phyloP scores from a whole-genome alignment of 2,888 invertebrate species.

The Melinaea marsaeus region DNA sequence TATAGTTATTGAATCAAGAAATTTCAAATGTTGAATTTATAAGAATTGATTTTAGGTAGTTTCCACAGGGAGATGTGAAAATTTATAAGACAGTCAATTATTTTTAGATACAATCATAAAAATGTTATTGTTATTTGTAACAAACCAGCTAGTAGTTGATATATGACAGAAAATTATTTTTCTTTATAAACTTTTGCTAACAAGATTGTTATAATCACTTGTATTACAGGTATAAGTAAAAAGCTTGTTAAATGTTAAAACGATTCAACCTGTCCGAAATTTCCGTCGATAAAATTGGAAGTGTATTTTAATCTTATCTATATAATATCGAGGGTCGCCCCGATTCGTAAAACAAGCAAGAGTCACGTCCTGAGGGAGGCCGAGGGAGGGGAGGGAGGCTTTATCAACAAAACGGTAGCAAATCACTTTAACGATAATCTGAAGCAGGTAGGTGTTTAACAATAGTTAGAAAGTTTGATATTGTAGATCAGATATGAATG shows the following conservation, averaged over 20 bases:
- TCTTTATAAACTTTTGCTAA: background rate
- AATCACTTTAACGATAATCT: slow-evolving; percentile 18
- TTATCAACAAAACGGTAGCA: slow-evolving; percentile 49
- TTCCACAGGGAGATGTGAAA: too few species aligned
- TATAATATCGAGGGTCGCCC: slow-evolving; percentile 44
- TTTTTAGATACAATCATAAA: too few species aligned
- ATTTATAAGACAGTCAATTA: too few species aligned
- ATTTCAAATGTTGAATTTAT: too few species aligned
- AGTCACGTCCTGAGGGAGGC: slow-evolving; percentile 60
- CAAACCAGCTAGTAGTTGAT: too few species aligned
- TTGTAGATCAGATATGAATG: background rate
- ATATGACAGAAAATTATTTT: background rate
- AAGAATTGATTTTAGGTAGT: too few species aligned
- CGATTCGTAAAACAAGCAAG: slow-evolving; percentile 55
- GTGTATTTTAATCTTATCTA: slow-evolving; percentile 46
- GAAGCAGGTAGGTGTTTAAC: background rate
- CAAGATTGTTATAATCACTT: background rate
- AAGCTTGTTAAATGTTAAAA: slow-evolving; percentile 10
- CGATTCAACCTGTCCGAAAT: slow-evolving; percentile 28
- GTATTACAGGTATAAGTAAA: background rate
- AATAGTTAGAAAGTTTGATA: background rate
- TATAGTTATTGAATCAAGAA: background rate
- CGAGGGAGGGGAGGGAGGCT: slow-evolving; percentile 32
- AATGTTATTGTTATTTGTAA: too few species aligned
- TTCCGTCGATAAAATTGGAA: slow-evolving; percentile 28